A percentile compares a stretch with the other conserved stretches of the same genome.
phyloP scores from a whole-genome alignment of 2,113 vertebrate genomes.

The Cepphus grylle region DNA sequence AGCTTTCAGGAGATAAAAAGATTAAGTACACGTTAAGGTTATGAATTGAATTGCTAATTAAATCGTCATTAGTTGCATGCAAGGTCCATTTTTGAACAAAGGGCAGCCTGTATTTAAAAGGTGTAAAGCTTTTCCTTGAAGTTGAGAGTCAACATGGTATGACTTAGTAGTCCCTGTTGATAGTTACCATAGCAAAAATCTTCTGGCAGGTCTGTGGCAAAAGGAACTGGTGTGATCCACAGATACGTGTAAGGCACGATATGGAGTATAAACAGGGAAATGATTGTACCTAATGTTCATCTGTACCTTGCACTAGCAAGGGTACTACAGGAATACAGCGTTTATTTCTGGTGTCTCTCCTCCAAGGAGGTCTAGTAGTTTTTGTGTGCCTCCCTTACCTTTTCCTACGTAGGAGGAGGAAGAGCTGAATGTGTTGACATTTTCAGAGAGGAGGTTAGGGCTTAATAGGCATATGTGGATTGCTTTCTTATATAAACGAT shows the following conservation, averaged over 20 bases:
- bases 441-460: background rate
- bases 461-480: background rate
- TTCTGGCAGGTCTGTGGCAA: background rate
- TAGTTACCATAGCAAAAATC: background rate
- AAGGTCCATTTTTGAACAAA: background rate
- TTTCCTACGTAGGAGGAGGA: background rate
- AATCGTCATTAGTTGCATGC: background rate
- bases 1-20: background rate
- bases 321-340: background rate
- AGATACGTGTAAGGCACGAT: fast-evolving
- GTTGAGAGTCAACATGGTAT: background rate
- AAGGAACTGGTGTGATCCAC: background rate
- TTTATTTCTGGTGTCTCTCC: background rate
- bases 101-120: background rate
- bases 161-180: background rate
- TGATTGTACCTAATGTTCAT: background rate
- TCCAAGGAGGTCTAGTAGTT: background rate
- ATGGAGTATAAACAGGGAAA: background rate
- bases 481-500: background rate
- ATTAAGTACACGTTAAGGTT: background rate
- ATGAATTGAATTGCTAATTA: background rate
- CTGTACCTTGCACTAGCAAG: background rate
- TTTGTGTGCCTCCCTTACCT: background rate
- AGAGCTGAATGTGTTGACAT: background rate
- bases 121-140: background rate